phyloP scores from a whole-genome alignment of 2,113 vertebrate species.

The Eira barbara region DNA sequence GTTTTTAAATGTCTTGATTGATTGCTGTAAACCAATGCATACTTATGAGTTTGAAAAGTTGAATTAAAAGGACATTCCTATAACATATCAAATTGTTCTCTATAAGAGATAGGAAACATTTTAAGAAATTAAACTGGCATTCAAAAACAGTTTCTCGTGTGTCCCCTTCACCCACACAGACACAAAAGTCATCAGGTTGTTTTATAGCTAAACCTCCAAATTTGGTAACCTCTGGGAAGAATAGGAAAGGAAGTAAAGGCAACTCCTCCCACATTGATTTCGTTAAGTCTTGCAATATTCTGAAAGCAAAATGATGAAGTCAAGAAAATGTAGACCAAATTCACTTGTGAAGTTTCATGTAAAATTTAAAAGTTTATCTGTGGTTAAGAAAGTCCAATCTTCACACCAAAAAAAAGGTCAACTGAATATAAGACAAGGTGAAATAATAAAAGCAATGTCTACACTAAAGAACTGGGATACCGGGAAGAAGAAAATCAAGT shows the following conservation, averaged over 20 bases:
- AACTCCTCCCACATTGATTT: neutral
- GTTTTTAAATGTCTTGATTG: neutral
- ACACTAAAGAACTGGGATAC: neutral
- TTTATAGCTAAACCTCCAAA: neutral
- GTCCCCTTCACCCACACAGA: neutral
- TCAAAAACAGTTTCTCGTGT: neutral
- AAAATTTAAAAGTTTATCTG: neutral
- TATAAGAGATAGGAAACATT: neutral
- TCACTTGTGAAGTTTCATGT: neutral
- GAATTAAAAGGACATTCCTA: neutral
- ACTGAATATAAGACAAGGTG: neutral
- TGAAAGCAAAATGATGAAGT: neutral
- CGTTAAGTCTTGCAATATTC: neutral
- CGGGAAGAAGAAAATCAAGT: neutral
- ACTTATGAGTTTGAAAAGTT: neutral
- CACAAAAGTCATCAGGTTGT: neutral
- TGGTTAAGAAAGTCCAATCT: neutral
- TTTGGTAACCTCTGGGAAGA: neutral
- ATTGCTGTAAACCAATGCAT: neutral
- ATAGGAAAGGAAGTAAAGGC: neutral
- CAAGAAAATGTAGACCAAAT: neutral
- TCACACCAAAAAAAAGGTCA: neutral
- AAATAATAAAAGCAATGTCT: neutral
- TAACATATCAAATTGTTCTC: neutral
- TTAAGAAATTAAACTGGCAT: neutral